phyloP scores from a whole-genome alignment of 2,888 invertebrate genomes.

The Unio delphinus region DNA sequence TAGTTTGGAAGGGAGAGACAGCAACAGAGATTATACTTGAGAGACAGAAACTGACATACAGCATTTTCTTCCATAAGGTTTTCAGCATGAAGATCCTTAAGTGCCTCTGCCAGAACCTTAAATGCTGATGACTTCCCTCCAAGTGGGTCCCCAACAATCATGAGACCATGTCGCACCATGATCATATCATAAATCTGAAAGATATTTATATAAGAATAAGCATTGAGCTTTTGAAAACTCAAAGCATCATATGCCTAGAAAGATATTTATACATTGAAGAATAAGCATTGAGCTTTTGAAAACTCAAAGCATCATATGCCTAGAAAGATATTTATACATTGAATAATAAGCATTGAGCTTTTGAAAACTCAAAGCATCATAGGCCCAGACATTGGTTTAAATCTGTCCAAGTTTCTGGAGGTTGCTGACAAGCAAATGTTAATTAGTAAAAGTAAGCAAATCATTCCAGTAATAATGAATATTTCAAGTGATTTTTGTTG shows the following conservation, averaged over 20 bases:
- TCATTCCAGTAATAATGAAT: no score
- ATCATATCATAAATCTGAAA: constrained; percentile 71
- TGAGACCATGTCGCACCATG: constrained; percentile 69
- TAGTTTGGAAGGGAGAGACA: no score
- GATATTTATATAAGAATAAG: background rate
- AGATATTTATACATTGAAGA: background rate
- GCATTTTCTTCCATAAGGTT: constrained; percentile 64
- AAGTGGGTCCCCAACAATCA: constrained; percentile 70
- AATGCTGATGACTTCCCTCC: constrained; percentile 70
- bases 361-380: no score
- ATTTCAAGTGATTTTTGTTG: no score
- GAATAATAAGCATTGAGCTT: background rate
- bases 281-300: background rate
- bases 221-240: no score
- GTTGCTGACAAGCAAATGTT: no score
- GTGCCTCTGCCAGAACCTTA: constrained; percentile 57
- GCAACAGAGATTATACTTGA: no score
- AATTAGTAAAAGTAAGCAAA: no score
- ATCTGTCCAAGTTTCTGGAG: no score
- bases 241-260: background rate
- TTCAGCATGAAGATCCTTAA: constrained; percentile 55
- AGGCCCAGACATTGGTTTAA: no score
- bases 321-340: background rate
- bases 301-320: no score
- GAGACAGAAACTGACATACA: constrained; percentile 32